These are phyloP conservation scores for Peromyscus polionotus DNA, from an alignment of 2,113 vertebrate genomes.

Conservation along the genomic window DNA sequence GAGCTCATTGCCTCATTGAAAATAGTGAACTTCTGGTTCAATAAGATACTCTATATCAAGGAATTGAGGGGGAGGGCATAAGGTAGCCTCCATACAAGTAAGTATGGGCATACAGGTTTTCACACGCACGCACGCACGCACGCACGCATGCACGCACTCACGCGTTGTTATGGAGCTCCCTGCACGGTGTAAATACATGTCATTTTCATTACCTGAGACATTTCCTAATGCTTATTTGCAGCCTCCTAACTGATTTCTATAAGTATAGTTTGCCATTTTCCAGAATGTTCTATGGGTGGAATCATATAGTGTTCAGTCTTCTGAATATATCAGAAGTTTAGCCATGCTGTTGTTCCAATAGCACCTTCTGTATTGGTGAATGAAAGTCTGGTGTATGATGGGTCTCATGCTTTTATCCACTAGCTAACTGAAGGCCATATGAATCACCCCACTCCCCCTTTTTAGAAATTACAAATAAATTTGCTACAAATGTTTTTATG, in stretches of 20 bases:
- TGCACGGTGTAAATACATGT: neutral
- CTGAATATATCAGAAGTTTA: neutral
- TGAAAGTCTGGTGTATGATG: neutral
- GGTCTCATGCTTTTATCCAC: neutral
- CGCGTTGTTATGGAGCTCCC: neutral
- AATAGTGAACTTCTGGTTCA: neutral
- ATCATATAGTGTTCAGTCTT: neutral
- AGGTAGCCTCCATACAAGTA: neutral
- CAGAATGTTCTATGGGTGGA: neutral
- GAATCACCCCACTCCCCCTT: neutral
- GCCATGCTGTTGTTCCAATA: neutral
- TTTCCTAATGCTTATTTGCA: rapidly evolving
- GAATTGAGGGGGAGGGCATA: neutral
- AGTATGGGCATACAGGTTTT: neutral
- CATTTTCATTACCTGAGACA: neutral
- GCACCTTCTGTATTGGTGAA: neutral
- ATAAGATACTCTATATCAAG: neutral
- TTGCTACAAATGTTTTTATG: neutral
- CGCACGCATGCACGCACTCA: neutral
- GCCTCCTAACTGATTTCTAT: neutral
- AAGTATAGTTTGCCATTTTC: neutral
- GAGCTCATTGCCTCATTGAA: neutral
- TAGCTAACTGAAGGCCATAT: neutral
- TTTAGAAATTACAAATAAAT: neutral
- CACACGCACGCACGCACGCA: neutral